These are phyloP conservation scores for Crypturellus undulatus DNA, from an alignment of 2,113 vertebrate genomes.

Conservation along the genomic window DNA sequence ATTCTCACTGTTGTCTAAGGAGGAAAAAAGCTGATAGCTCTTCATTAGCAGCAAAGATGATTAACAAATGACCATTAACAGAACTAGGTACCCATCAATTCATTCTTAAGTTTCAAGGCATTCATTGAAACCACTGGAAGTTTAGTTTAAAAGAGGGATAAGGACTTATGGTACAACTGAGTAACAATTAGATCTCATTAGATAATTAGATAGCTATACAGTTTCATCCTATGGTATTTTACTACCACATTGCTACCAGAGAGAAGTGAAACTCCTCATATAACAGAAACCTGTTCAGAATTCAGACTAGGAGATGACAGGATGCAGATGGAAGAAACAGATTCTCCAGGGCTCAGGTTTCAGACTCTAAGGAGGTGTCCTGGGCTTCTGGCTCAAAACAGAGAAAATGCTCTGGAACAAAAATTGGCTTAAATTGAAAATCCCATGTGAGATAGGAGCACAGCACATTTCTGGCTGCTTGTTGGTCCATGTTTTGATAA, in stretches of 20 bases:
- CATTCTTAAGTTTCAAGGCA: background rate
- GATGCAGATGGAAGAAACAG: background rate
- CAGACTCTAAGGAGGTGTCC: background rate
- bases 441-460: background rate
- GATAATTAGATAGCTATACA: background rate
- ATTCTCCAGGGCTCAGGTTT: background rate
- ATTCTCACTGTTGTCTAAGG: background rate
- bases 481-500: background rate
- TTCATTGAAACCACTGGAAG: background rate
- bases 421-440: background rate
- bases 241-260: background rate
- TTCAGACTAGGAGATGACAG: background rate
- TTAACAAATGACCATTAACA: background rate
- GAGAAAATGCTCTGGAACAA: background rate
- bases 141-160: background rate
- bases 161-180: background rate
- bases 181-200: background rate
- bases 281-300: background rate
- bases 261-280: accelerated
- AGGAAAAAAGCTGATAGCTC: background rate
- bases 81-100: background rate
- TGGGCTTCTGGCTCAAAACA: background rate
- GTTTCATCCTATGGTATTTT: background rate
- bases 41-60: background rate
- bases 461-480: background rate